Percentiles rank a stretch among this genome's conserved stretches.
Conservation (phyloP, 2,888 invertebrate species). For the Cartodere bifasciata region DNA sequence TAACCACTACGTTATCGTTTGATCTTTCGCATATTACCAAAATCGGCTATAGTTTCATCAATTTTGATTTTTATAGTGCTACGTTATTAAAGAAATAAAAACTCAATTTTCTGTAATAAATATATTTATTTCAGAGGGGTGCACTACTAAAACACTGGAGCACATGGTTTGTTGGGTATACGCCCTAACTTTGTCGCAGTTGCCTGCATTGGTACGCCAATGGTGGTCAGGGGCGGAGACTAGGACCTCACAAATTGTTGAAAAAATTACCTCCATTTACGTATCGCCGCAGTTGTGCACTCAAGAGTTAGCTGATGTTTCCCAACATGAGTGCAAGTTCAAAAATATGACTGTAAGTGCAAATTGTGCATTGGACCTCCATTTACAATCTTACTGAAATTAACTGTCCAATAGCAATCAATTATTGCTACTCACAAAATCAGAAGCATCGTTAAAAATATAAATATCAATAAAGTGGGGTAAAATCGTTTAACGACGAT, state of each 20-base stretch:
- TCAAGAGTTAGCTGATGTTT: constrained; percentile 49
- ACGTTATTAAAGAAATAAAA: too few relatives aligned
- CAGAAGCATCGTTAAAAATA: too few relatives aligned
- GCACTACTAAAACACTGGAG: constrained; percentile 35
- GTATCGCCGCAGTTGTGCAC: constrained; percentile 54
- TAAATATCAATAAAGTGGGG: too few relatives aligned
- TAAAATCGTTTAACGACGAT: too few relatives aligned
- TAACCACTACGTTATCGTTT: background rate
- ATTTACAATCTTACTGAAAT: too few relatives aligned
- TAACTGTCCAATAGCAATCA: too few relatives aligned
- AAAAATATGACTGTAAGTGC: constrained; percentile 50
- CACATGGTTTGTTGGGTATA: constrained; percentile 55
- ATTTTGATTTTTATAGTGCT: too few relatives aligned
- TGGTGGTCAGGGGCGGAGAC: constrained; percentile 64
- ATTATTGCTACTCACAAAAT: too few relatives aligned
- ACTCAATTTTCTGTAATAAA: too few relatives aligned
- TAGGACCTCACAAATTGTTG: constrained; percentile 50
- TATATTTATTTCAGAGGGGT: constrained; percentile 19
- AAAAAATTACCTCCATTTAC: constrained; percentile 53
- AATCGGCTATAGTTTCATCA: too few relatives aligned
- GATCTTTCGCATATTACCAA: too few relatives aligned
- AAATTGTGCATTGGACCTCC: constrained; percentile 2
- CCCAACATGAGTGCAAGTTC: constrained; percentile 41
- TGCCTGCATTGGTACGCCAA: constrained; percentile 61
- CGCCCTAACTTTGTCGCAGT: constrained; percentile 44